Percentiles rank a stretch among this genome's conserved stretches.
Conservation (phyloP, 1,140 invertebrate species). For the Lysiphlebus fabarum region DNA sequence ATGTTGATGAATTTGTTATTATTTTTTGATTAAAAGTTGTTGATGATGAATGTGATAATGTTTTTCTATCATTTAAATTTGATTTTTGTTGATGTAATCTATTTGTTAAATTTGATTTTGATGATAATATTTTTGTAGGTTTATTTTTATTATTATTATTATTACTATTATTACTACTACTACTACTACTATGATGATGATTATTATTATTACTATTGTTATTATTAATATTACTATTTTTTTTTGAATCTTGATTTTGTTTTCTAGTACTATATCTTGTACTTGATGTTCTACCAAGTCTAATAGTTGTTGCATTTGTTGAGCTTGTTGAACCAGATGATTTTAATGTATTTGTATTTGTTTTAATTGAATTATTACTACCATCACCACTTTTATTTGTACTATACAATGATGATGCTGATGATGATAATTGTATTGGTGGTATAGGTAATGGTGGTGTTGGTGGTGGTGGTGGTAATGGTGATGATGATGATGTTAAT, state of each 20-base stretch:
- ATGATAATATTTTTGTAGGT: too few relatives aligned
- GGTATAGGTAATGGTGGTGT: slow-evolving; percentile 47
- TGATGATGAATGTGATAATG: too few relatives aligned
- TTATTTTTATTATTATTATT: too few relatives aligned
- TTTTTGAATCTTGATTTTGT: slow-evolving; percentile 46
- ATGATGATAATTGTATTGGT: slow-evolving; percentile 49
- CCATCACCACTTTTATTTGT: slow-evolving; percentile 51
- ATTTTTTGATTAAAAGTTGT: too few relatives aligned
- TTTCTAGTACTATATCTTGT: slow-evolving; percentile 45
- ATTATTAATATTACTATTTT: too few relatives aligned
- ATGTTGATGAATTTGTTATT: slow-evolving; percentile 27
- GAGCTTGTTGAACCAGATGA: slow-evolving; percentile 28
- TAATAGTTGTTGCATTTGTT: too few relatives aligned
- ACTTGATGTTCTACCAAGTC: slow-evolving; percentile 31
- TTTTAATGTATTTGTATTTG: slow-evolving; percentile 42
- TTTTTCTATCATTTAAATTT: too few relatives aligned
- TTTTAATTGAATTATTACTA: slow-evolving; percentile 48
- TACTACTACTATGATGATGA: too few relatives aligned
- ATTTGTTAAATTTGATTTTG: too few relatives aligned
- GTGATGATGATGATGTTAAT: slow-evolving; percentile 51
- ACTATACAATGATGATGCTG: slow-evolving; percentile 34
- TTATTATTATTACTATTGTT: slow-evolving; percentile 23
- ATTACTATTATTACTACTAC: too few relatives aligned
- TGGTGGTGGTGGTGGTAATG: slow-evolving; percentile 50
- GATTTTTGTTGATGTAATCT: too few relatives aligned